Base-by-base conservation (phyloP, 2,113 vertebrate genomes). In the Accipiter virgatus region DNA sequence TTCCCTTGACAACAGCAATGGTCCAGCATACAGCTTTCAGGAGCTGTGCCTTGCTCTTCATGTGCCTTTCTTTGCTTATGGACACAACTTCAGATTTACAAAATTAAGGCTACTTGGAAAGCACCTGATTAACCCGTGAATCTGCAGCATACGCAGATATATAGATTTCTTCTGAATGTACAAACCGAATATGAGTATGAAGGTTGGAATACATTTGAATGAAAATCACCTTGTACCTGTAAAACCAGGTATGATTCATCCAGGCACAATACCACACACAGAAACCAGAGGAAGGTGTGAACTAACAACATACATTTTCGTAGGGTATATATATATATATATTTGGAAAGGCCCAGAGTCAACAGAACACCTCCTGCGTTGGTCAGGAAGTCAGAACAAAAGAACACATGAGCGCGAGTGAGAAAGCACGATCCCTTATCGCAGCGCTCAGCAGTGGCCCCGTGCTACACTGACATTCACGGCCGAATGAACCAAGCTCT, bases 201-300 rank as follows among this genome's bases (percentile, higher is more conserved):
- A 79, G 42, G 48, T 31, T 82, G 42, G 50, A 65, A 88, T 74
- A 36, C 52, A 74, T 87, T 12, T 25, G 71, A 91, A 75, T 32
- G 55, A 87, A 93, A 97, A 91, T 32, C 86, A 91, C 77, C 53
- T 40, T 56, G 50, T 81, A 94, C 91, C 87, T 96, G 34, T 53
- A 82, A 96, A 80, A n/a, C 42, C 70, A 72, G 68, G 78, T 78
- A 77, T 78, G 87, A 95, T 82, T 88, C 84, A 90, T 75, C 65
- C 55, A 59, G 42, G 84, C n/a, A 45, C 43, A 32, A 5, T 11
- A 22, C 16, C 68, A 42, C 56, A 63, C 29, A 12, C 15, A 45
- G 65, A 90, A 91, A 83, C 4, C 85, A 85, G 88, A 47, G 63
- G 48, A 92, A 81, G 50, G 82, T 77, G 95, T 73, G 92, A 92